Evolutionary conservation across 2,113 vertebrate genomes (phyloP), one percentile per base, ranked within the genome.

Genomic region (Menura novaehollandiae): DNA sequence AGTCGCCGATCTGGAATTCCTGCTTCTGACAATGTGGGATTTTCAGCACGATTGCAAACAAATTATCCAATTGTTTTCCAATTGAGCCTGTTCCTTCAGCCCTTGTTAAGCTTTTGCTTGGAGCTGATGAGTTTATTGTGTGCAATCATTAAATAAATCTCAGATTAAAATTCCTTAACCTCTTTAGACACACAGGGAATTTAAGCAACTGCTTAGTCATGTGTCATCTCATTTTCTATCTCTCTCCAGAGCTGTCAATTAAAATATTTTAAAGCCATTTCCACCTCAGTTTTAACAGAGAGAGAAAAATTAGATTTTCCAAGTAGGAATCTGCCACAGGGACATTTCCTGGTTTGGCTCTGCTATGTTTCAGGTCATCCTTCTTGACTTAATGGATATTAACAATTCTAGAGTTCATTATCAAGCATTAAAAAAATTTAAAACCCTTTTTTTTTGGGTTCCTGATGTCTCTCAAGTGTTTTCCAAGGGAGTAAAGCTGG

Each of bases 351-450:
- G 8, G 24, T 52, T 33, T 52, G 32, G 4, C 32, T 75, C n/a
- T 44, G 17, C 33, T 56, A 2, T 7, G 11, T 20, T 79, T 49
- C 15, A 17, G 7, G 13, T 55, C 43, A 21, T 56, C 43, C 32
- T n/a, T 62, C n/a, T 23, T 16, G 16, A 27, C 4, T 58, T 60
- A 22, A 21, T 0, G 1, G 51, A 68, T 6, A 23, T 4, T 15
- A 73, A 15, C 0, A 0, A 43, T 69, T 64, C 6, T 8, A 1
- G 10, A 26, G 4, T 6, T 46, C 13, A 69, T 73, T 3, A 4
- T 4, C 11, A 60, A 43, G 15, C 1, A 35, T 16, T 22, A 35
- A 67, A 73, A 46, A 7, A 20, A 5, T 0, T 58, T 49, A 32
- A 5, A 22, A 27, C 11, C 11, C 39, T 41, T 41, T 41, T 30